These are phyloP conservation scores for Tinamus major DNA, from an alignment of 2,797 vertebrate species.

Conservation along the genomic window DNA sequence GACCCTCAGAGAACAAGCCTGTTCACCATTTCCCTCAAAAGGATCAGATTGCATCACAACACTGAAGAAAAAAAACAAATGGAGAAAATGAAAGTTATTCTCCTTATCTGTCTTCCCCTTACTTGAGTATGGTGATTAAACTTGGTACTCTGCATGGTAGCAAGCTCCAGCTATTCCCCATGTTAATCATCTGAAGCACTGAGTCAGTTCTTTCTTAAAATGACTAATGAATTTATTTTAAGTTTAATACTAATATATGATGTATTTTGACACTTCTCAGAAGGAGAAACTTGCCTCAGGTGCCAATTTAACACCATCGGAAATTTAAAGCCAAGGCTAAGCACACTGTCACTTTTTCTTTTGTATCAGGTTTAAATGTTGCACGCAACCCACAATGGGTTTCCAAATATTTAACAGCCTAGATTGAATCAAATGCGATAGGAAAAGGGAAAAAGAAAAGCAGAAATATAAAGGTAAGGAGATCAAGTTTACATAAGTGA, in stretches of 20 bases:
- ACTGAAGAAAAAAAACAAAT: background rate
- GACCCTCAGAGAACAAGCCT: background rate
- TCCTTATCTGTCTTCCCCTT: background rate
- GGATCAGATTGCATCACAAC: background rate
- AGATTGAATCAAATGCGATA: background rate
- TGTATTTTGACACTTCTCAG: constrained; percentile 25
- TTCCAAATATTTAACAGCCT: constrained; percentile 33
- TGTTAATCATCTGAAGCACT: background rate
- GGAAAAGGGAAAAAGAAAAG: background rate
- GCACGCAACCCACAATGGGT: background rate
- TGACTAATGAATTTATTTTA: constrained; percentile 26
- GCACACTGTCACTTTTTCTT: background rate
- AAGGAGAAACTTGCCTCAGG: background rate
- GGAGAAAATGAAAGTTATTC: background rate
- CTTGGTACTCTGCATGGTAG: background rate
- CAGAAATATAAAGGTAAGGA: constrained; percentile 1
- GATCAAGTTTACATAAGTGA: constrained; percentile 21
- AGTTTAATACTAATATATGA: background rate
- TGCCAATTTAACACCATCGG: background rate
- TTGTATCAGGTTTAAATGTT: constrained; percentile 37
- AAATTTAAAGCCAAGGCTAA: constrained; percentile 41
- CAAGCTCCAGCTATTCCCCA: background rate
- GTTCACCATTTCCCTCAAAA: rapidly evolving
- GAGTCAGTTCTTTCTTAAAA: constrained; percentile 28
- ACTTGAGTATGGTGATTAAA: background rate